These are phyloP conservation scores for Melospiza georgiana DNA, from an alignment of 2,113 vertebrate genomes.

Conservation along the genomic window DNA sequence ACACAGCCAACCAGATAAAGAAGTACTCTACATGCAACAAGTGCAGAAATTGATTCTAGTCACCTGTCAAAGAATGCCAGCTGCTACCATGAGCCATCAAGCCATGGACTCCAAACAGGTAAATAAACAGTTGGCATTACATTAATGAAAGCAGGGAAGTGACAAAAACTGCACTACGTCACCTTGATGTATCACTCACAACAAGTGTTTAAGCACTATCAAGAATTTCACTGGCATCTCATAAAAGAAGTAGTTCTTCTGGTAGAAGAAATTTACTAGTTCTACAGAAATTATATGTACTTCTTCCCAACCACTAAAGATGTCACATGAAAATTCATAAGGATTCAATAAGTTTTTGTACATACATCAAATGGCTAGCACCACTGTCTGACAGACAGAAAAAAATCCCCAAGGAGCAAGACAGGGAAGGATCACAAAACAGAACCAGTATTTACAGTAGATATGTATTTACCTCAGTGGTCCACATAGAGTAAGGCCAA, in stretches of 20 bases:
- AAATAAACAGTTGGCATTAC: background rate
- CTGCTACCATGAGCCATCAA: background rate
- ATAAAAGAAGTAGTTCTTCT: background rate
- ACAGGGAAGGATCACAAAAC: background rate
- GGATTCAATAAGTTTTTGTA: background rate
- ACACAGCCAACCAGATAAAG: background rate
- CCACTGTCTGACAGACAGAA: background rate
- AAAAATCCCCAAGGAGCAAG: background rate
- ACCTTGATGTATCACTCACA: background rate
- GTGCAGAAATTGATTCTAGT: background rate
- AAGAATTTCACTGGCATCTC: background rate
- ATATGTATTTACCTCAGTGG: constrained; percentile 87
- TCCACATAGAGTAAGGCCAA: constrained; percentile 97
- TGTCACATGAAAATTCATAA: background rate
- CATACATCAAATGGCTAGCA: background rate
- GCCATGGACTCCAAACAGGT: background rate
- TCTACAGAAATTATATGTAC: background rate
- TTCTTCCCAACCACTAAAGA: background rate
- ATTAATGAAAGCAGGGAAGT: background rate
- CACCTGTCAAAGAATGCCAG: background rate
- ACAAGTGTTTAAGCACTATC: background rate
- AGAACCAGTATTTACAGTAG: background rate
- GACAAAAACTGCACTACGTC: background rate
- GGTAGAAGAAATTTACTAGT: background rate
- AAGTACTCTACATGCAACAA: background rate